Evolutionary conservation across 2,113 vertebrate species (phyloP).

Genomic region (Oreochromis aureus): DNA sequence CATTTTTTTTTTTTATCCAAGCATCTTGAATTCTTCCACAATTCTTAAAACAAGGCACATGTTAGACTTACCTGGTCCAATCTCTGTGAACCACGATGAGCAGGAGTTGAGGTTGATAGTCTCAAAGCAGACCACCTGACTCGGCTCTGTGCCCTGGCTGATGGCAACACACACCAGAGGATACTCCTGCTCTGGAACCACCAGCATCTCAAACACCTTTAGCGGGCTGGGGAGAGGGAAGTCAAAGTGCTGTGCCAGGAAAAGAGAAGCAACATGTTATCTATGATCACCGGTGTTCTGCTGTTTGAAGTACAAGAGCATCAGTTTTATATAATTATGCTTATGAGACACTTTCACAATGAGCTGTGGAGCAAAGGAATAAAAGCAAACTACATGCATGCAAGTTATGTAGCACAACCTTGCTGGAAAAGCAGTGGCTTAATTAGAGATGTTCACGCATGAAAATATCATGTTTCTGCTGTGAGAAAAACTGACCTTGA

Average conservation of each 20-base stretch:
- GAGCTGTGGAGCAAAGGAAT: not conserved
- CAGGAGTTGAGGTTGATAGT: conserved; percentile 99
- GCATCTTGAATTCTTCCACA: not conserved
- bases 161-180: conserved; percentile 96
- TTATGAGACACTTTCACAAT: not conserved
- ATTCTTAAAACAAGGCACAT: not conserved
- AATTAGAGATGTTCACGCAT: not conserved
- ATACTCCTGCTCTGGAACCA: conserved; percentile 96
- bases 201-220: conserved; percentile 97
- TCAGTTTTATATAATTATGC: not conserved
- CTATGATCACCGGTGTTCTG: not conserved
- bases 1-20: not conserved
- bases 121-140: conserved; percentile 94
- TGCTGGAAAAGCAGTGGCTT: not conserved
- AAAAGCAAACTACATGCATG: not conserved
- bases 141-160: conserved; percentile 79
- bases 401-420: not conserved
- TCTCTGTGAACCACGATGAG: conserved; percentile 97
- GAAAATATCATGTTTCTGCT: not conserved
- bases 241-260: conserved; percentile 88
- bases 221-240: conserved; percentile 93
- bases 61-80: conserved; percentile 79
- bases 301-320: not conserved
- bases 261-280: not conserved
- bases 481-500: conserved; percentile 79